These are phyloP conservation scores for Dromas ardeola DNA, from an alignment of 2,113 vertebrate genomes.

Conservation along the genomic window DNA sequence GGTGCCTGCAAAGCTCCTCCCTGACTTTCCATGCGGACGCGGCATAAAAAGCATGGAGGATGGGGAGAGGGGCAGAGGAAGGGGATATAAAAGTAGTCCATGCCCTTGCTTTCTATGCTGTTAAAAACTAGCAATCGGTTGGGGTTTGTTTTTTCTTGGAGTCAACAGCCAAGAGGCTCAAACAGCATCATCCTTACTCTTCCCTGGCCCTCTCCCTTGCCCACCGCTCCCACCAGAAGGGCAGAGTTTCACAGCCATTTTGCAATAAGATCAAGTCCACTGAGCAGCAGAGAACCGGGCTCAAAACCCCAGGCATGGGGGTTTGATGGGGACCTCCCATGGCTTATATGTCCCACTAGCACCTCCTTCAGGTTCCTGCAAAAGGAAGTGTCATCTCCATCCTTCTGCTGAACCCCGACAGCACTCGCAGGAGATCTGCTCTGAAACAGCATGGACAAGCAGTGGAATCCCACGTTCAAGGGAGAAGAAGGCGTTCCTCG, in stretches of 20 bases:
- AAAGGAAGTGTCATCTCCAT: neutral
- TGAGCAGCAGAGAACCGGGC: neutral
- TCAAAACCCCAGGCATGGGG: accelerated
- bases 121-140: neutral
- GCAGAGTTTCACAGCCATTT: neutral
- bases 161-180: neutral
- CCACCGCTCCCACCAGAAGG: neutral
- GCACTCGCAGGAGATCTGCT: neutral
- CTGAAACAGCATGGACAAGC: accelerated
- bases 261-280: neutral
- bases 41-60: neutral
- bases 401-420: neutral
- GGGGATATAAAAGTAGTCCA: neutral
- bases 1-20: neutral
- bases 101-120: neutral
- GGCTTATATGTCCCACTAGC: neutral
- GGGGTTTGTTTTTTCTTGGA: neutral
- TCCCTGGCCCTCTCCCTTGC: neutral
- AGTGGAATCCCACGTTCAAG: neutral
- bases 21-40: neutral
- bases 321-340: neutral
- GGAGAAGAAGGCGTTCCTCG: neutral
- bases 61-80: neutral
- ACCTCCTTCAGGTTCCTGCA: neutral
- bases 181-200: neutral